Conservation (phyloP, 2,113 vertebrate species). For the Cebus imitator region DNA sequence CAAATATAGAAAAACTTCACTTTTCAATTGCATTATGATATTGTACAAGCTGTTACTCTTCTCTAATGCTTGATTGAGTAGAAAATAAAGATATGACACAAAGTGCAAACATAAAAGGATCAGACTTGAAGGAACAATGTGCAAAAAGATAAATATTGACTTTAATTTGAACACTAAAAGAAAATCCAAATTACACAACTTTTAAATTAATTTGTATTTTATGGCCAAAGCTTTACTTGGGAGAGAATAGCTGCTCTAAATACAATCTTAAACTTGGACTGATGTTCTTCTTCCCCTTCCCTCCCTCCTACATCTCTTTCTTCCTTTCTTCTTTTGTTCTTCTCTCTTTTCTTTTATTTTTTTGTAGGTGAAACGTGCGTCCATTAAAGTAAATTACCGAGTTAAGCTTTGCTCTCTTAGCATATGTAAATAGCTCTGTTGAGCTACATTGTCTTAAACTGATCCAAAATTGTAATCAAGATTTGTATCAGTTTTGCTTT, state of each 20-base stretch:
- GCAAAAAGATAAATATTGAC: not conserved
- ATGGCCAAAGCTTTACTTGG: not conserved
- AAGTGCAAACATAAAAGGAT: not conserved
- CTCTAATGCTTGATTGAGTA: not conserved
- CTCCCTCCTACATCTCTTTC: not conserved
- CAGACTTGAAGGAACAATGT: not conserved
- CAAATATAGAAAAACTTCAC: slow-evolving; percentile 24
- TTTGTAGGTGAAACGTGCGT: not conserved
- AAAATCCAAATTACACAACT: slow-evolving; percentile 29
- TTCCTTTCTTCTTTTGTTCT: not conserved
- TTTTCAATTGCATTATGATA: not conserved
- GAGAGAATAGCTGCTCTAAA: not conserved
- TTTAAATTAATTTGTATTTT: slow-evolving; percentile 38
- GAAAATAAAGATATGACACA: slow-evolving; percentile 34
- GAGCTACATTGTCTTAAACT: slow-evolving; percentile 73
- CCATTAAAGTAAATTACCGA: not conserved
- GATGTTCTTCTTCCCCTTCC: not conserved
- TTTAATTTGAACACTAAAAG: not conserved
- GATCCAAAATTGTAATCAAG: slow-evolving; percentile 73
- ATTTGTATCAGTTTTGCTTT: slow-evolving; percentile 50
- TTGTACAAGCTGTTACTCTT: not conserved
- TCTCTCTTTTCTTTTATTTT: not conserved
- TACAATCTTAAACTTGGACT: not conserved
- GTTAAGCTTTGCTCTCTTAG: not conserved
- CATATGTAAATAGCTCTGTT: slow-evolving; percentile 56